These are phyloP conservation scores for Sitta europaea DNA, from an alignment of 2,113 vertebrate genomes.

Conservation along the genomic window DNA sequence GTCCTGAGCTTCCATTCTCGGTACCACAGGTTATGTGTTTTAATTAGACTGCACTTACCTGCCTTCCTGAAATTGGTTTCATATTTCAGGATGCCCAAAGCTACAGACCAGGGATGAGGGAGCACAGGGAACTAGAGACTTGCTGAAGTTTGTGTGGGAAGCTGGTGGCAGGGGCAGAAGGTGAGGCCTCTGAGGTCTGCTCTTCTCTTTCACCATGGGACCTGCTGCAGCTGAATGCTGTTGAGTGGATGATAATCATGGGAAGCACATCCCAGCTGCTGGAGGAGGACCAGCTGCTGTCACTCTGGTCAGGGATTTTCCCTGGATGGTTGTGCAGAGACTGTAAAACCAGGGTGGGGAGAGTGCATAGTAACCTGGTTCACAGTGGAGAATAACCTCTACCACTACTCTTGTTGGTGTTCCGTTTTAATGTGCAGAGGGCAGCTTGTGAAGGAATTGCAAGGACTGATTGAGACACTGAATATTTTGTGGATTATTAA, in stretches of 20 bases:
- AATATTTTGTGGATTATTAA: not conserved
- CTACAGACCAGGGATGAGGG: too few relatives aligned
- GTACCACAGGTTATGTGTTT: not conserved
- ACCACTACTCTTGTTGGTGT: accelerated
- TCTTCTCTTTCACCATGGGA: not conserved
- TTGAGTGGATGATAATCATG: not conserved
- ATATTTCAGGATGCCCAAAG: not conserved
- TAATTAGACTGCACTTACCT: not conserved
- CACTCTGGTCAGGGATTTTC: not conserved
- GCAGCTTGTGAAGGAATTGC: not conserved
- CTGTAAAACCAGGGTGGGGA: not conserved
- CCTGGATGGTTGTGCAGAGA: not conserved
- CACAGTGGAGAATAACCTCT: not conserved
- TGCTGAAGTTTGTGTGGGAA: not conserved
- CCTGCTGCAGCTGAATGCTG: accelerated
- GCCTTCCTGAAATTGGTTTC: not conserved
- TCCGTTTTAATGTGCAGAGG: not conserved
- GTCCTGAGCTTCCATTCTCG: not conserved
- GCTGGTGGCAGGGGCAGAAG: not conserved
- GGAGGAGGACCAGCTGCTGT: not conserved
- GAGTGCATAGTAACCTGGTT: not conserved
- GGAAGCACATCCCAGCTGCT: not conserved
- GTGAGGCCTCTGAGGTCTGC: not conserved
- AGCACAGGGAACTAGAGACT: not conserved
- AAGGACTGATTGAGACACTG: not conserved